phyloP scores from a whole-genome alignment of 2,888 invertebrate genomes.

The Tryphoninae sp. region DNA sequence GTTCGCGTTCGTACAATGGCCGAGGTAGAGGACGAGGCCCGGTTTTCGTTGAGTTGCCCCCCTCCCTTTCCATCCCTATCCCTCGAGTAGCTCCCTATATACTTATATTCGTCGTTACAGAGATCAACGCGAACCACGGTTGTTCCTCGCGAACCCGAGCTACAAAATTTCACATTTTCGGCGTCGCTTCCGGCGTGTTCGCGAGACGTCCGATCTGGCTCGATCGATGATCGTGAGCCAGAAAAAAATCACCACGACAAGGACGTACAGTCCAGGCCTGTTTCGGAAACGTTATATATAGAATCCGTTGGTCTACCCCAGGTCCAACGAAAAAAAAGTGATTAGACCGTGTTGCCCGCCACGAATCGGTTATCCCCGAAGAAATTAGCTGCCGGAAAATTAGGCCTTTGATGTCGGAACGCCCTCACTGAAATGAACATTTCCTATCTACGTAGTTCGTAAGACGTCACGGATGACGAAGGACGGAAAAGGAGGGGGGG shows the following conservation, averaged over 20 bases:
- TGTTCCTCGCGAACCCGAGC: slow-evolving; percentile 1
- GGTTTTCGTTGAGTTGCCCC: slow-evolving; percentile 44
- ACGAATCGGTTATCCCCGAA: slow-evolving; percentile 23
- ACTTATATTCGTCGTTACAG: not conserved
- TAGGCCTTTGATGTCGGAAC: slow-evolving; percentile 67
- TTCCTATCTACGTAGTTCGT: slow-evolving; percentile 1
- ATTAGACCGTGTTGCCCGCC: slow-evolving; percentile 23
- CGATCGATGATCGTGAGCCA: slow-evolving; percentile 35
- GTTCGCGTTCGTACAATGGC: slow-evolving; percentile 70
- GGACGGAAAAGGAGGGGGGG: not conserved
- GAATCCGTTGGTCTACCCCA: not conserved
- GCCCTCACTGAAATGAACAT: slow-evolving; percentile 48
- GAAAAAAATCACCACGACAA: not conserved
- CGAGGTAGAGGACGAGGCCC: slow-evolving; percentile 44
- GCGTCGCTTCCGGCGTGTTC: slow-evolving; percentile 23
- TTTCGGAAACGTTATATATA: slow-evolving; percentile 2
- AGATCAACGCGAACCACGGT: not conserved
- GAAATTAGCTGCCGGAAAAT: slow-evolving; percentile 66
- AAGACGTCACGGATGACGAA: not conserved
- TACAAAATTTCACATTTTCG: slow-evolving; percentile 18
- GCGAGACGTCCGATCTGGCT: slow-evolving; percentile 44
- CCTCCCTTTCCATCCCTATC: slow-evolving; percentile 34
- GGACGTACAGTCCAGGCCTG: not conserved
- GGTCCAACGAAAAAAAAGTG: slow-evolving; percentile 13
- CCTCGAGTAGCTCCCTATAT: slow-evolving; percentile 15